Evolutionary conservation across 2,797 vertebrate species (phyloP), one percentile per base, ranked within the genome.

Genomic region (Pogonophryne albipinna): DNA sequence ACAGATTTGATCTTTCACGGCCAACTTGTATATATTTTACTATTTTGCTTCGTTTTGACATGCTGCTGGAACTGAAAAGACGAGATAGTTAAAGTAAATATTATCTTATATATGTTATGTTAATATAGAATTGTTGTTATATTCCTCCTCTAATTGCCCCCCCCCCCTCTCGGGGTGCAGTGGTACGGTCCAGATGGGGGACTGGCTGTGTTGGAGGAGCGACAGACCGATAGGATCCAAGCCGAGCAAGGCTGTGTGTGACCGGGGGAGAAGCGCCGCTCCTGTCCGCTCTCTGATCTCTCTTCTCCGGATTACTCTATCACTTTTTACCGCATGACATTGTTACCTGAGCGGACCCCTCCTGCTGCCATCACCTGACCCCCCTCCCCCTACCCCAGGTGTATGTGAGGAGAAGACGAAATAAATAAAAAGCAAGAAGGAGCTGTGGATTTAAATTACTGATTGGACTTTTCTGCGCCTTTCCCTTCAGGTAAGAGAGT

Each of bases 181-280:
- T 91, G 88, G 88, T 87, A 82, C 45, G 71, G 59, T 79, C 91
- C 85, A 47, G 73, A n/a, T 74, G 83, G 83, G 86, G 84, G 80
- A 75, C 58, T 62, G 82, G 66, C 69, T 20, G 76, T 78, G 62
- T 62, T 47, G 60, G 86, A 87, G 84, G 67, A 63, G 76, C 42
- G 50, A 63, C 74, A 85, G 83, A 87, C 66, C 73, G 81, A 90
- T 75, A 80, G 67, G 78, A 82, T 76, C 85, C 81, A 1, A 86
- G 61, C 74, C 83, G 73, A 84, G 73, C 68, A 55, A 78, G 86
- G 82, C 85, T 85, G 88, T 72, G 84, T 75, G 85, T 94, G 96
- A 86, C 93, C 93, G 91, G 92, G 95, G 95, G 82, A 95, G 95
- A 68, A 95, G 94, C 58, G 93, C 94, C 1, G 94, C 91, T 46